Conservation (phyloP, 2,888 invertebrate genomes). For the Empis livida region DNA sequence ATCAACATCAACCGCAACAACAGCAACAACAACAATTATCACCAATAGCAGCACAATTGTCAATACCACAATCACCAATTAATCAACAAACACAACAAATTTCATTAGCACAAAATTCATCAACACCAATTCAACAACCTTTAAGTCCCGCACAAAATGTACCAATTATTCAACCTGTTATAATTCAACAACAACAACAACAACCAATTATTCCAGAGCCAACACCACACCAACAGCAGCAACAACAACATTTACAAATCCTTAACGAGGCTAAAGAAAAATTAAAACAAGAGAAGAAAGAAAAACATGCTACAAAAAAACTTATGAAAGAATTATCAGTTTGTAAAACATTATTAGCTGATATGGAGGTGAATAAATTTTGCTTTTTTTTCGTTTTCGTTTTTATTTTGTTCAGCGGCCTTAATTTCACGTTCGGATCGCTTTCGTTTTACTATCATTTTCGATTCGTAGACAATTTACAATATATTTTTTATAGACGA, state of each 20-base stretch:
- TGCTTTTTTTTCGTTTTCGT: background rate
- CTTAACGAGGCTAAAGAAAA: constrained; percentile 36
- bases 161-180: too few relatives aligned
- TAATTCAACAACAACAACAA: constrained; percentile 2
- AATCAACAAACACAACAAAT: too few relatives aligned
- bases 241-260: constrained; percentile 26
- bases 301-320: constrained; percentile 44
- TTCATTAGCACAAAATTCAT: too few relatives aligned
- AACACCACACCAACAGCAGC: constrained; percentile 19
- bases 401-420: too few relatives aligned
- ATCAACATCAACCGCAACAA: background rate
- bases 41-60: background rate
- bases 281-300: constrained; percentile 34
- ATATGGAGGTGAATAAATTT: constrained; percentile 60
- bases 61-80: background rate
- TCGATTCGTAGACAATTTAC: too few relatives aligned
- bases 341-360: constrained; percentile 68
- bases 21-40: constrained; percentile 3
- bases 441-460: too few relatives aligned
- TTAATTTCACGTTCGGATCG: too few relatives aligned
- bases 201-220: constrained; percentile 2
- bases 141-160: too few relatives aligned
- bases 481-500: too few relatives aligned
- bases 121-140: too few relatives aligned
- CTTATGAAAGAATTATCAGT: constrained; percentile 62